Evolutionary conservation across 2,113 vertebrate genomes (phyloP).

Genomic region (Pipa parva): DNA sequence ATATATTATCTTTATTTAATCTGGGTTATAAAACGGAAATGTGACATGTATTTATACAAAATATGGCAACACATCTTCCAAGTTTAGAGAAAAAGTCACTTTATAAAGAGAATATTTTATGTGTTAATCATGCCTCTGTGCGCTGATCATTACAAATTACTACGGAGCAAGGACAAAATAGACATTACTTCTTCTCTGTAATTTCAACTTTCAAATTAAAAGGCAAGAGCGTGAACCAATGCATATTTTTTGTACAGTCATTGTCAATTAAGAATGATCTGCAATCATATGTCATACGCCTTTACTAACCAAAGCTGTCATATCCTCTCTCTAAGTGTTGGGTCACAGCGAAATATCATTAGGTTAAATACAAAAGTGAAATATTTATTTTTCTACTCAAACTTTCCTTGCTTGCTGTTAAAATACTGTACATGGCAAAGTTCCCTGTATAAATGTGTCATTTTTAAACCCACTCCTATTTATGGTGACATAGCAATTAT

Average conservation of each 20-base stretch:
- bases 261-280: no score
- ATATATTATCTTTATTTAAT: slow-evolving; percentile 15
- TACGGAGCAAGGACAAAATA: no score
- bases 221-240: background rate
- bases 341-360: background rate
- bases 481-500: slow-evolving; percentile 22
- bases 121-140: no score
- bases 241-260: background rate
- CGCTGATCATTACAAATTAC: no score
- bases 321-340: background rate
- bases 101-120: no score
- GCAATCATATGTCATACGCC: background rate
- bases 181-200: no score
- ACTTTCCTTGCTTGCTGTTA: background rate
- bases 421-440: background rate
- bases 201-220: no score
- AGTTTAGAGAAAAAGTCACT: slow-evolving; percentile 2
- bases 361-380: background rate
- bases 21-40: slow-evolving; percentile 7
- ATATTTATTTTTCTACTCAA: background rate
- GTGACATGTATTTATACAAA: slow-evolving; percentile 14
- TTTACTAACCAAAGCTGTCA: background rate
- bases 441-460: background rate
- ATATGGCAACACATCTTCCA: slow-evolving; percentile 4
- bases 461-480: slow-evolving; percentile 14